Evolutionary conservation across 2,888 invertebrate genomes (phyloP).

Genomic region (Dolichopus griseipennis): DNA sequence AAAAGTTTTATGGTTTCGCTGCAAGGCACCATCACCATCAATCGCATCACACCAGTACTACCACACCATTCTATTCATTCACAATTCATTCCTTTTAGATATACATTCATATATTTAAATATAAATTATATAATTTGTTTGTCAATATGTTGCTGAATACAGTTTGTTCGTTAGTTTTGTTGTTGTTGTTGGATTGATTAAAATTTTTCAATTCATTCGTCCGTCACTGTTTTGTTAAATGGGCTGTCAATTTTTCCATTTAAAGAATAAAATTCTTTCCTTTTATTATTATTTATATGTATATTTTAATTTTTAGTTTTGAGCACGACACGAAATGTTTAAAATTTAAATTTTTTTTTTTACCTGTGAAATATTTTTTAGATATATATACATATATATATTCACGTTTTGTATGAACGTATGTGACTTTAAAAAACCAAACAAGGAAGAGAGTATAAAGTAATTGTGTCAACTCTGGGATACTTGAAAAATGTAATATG

Average conservation of each 20-base stretch:
- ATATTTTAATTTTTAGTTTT: background rate
- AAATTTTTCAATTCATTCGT: background rate
- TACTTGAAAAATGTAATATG: no score
- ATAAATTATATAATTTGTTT: background rate
- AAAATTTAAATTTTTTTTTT: background rate
- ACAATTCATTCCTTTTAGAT: background rate
- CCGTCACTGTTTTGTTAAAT: background rate
- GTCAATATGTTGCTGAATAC: no score
- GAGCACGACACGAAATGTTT: background rate
- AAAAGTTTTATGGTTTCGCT: background rate
- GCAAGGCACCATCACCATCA: background rate
- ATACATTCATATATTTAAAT: background rate
- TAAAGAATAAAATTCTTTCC: background rate
- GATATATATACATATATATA: no score
- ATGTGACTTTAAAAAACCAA: no score
- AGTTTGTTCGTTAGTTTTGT: no score
- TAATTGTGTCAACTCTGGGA: no score
- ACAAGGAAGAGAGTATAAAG: no score
- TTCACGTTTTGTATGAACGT: no score
- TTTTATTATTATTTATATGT: no score
- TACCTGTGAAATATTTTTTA: background rate
- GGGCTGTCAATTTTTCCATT: conserved; percentile 1
- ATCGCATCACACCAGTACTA: no score
- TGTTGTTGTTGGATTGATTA: no score
- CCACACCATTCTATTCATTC: no score